Percentiles rank a stretch among this genome's conserved stretches.
Evolutionary conservation across 37 sponge, comb jelly and placozoan genomes (phyloP).

Genomic region (Chondrilla cf. caribensis): DNA sequence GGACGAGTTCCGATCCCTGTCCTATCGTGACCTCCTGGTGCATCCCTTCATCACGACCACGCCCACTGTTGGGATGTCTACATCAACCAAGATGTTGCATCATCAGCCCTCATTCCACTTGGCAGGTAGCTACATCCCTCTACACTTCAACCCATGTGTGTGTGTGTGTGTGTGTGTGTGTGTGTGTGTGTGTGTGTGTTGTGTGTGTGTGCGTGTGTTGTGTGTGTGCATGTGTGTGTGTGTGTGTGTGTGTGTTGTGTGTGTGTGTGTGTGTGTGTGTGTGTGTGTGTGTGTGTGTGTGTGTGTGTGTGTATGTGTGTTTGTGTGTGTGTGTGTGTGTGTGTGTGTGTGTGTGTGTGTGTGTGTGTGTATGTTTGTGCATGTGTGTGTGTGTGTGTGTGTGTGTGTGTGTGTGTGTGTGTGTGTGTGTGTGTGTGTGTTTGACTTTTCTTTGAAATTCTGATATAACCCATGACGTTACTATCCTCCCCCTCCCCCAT

Average conservation of each 20-base stretch:
- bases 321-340: neutral
- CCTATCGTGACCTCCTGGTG: constrained; percentile 62
- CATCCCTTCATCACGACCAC: constrained; percentile 64
- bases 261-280: constrained; percentile 1
- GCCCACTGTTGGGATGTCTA: neutral
- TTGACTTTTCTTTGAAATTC: neutral
- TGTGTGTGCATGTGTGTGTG: neutral
- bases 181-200: constrained; percentile 3
- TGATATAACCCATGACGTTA: neutral
- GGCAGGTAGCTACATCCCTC: too few species aligned
- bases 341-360: neutral
- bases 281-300: neutral
- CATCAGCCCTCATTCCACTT: too few species aligned
- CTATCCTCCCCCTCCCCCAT: neutral
- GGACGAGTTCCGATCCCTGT: constrained; percentile 46
- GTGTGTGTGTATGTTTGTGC: neutral
- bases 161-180: neutral
- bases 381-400: neutral
- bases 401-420: neutral
- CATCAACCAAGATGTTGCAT: too few species aligned
- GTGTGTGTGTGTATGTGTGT: neutral
- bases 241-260: neutral
- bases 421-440: neutral
- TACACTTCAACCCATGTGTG: too few species aligned
- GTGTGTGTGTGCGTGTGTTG: neutral